phyloP scores from a whole-genome alignment of 1,140 invertebrate genomes.

The Anagrus nilaparvatae region DNA sequence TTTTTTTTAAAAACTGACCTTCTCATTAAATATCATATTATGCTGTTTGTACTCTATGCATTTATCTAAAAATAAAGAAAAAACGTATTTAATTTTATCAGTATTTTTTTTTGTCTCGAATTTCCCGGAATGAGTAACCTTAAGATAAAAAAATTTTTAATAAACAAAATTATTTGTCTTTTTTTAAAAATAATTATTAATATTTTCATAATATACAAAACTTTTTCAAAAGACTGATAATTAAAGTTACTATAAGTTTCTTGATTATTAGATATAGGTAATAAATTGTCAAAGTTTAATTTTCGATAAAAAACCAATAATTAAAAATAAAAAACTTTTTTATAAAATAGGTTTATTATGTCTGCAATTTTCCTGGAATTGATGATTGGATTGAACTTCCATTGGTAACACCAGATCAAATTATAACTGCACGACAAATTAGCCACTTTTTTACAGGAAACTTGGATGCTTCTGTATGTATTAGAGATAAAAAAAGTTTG shows the following conservation, averaged over 20 bases:
- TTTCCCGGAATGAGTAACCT: neutral
- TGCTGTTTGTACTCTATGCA: too few relatives aligned
- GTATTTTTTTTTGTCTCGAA: too few relatives aligned
- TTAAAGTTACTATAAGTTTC: too few relatives aligned
- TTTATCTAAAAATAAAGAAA: too few relatives aligned
- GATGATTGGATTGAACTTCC: constrained; percentile 64
- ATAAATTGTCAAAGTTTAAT: neutral
- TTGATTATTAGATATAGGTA: too few relatives aligned
- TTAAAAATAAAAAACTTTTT: too few relatives aligned
- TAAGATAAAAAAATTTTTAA: neutral
- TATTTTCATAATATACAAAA: too few relatives aligned
- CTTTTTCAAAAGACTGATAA: too few relatives aligned
- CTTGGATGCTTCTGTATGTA: constrained; percentile 50
- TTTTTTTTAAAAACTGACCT: neutral
- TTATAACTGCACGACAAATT: constrained; percentile 53
- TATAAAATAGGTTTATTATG: constrained; percentile 63
- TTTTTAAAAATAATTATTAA: too few relatives aligned
- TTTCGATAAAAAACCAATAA: too few relatives aligned
- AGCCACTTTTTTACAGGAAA: constrained; percentile 60
- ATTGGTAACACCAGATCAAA: constrained; percentile 58
- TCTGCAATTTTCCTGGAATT: constrained; percentile 52
- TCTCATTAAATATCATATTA: neutral
- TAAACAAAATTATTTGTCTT: neutral
- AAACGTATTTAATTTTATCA: too few relatives aligned
- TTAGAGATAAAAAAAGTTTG: too few relatives aligned